Conservation (phyloP, 2,797 vertebrate species). For the Neopelma chrysocephalum region DNA sequence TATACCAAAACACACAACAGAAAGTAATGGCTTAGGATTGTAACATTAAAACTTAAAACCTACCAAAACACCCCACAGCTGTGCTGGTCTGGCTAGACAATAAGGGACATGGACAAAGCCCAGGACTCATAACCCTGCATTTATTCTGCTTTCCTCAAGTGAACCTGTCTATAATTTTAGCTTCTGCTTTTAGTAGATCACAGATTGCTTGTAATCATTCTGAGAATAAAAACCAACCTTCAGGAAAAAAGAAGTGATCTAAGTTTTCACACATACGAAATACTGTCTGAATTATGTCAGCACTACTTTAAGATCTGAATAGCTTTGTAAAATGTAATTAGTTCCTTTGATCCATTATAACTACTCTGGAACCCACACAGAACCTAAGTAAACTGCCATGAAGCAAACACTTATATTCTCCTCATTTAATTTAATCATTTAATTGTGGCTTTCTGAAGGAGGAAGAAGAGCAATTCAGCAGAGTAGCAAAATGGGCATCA, state of each 20-base stretch:
- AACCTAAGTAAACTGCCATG: not conserved
- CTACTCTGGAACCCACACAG: not conserved
- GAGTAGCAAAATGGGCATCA: not conserved
- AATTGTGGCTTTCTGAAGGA: not conserved
- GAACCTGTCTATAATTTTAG: constrained; percentile 5
- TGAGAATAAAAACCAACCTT: not conserved
- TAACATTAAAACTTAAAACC: not conserved
- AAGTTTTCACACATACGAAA: not conserved
- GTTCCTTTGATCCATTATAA: not conserved
- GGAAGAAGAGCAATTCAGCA: not conserved
- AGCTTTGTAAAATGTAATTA: constrained; percentile 12
- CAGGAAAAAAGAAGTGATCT: not conserved
- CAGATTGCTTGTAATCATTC: not conserved
- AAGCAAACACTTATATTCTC: not conserved
- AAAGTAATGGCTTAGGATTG: not conserved
- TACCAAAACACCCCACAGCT: not conserved
- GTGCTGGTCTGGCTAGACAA: not conserved
- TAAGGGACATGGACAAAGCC: not conserved
- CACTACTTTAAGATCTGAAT: not conserved
- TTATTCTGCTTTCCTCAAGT: not conserved
- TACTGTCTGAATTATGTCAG: not conserved
- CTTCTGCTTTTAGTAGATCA: constrained; percentile 6
- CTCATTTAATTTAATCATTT: not conserved
- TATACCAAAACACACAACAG: not conserved
- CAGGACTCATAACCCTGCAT: not conserved